These are phyloP conservation scores for Crax fasciolata DNA, from an alignment of 2,797 vertebrate species.

Conservation along the genomic window DNA sequence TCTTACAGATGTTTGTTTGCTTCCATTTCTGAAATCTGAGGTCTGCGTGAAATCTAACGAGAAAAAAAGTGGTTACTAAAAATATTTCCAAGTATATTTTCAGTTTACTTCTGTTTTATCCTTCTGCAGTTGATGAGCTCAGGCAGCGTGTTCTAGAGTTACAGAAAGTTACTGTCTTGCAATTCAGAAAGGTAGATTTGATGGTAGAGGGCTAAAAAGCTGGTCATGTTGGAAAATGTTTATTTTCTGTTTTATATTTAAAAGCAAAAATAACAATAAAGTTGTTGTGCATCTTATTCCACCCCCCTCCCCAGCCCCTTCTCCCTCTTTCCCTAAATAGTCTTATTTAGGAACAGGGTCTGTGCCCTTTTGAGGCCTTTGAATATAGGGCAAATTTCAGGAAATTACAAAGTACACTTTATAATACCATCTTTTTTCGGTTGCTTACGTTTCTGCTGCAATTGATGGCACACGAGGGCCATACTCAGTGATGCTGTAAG, in stretches of 20 bases:
- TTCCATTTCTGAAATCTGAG: slow-evolving; percentile 9
- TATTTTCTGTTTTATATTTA: not conserved
- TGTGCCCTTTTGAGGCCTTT: slow-evolving; percentile 3
- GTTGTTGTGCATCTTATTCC: not conserved
- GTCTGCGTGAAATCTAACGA: not conserved
- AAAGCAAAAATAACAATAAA: not conserved
- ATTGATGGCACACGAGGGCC: not conserved
- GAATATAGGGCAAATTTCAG: not conserved
- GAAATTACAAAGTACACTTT: not conserved
- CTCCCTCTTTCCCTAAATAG: not conserved
- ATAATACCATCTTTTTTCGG: not conserved
- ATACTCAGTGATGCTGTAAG: not conserved
- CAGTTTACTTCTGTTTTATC: slow-evolving; percentile 40
- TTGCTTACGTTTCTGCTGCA: slow-evolving; percentile 1
- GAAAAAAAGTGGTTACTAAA: slow-evolving; percentile 15
- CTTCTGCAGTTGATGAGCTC: not conserved
- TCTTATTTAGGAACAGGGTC: slow-evolving; percentile 22
- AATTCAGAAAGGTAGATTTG: not conserved
- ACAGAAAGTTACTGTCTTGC: not conserved
- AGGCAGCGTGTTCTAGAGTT: not conserved
- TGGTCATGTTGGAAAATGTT: not conserved
- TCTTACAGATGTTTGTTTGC: not conserved
- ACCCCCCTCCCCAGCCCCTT: not conserved
- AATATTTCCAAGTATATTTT: slow-evolving; percentile 27
- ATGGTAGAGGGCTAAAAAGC: not conserved